Conservation (phyloP, 2,797 vertebrate species). For the Micrastur ruficollis region DNA sequence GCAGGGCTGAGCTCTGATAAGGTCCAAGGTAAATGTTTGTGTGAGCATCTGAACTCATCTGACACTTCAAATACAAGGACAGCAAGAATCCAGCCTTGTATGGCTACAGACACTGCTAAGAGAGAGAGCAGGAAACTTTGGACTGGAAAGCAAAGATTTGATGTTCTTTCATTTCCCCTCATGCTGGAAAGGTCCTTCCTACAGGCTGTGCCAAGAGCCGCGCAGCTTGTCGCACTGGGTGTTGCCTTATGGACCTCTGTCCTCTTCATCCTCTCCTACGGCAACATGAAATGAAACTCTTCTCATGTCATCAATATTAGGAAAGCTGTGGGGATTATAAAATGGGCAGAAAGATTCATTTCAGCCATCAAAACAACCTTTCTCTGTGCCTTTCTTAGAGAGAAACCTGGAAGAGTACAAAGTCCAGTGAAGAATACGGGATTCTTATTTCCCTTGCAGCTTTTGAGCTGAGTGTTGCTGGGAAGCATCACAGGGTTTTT, state of each 20-base stretch:
- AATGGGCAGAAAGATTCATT: neutral
- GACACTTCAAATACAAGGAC: neutral
- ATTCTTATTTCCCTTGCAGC: neutral
- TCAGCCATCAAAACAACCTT: neutral
- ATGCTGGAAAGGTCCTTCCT: neutral
- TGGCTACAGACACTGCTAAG: neutral
- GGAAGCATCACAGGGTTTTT: neutral
- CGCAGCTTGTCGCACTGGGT: rapidly evolving
- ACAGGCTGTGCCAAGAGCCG: no score
- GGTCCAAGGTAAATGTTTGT: neutral
- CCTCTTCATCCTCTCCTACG: neutral
- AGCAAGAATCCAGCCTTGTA: neutral
- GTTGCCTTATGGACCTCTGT: neutral
- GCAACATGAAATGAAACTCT: neutral
- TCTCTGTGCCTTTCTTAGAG: neutral
- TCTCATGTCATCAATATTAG: rapidly evolving
- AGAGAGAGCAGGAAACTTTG: neutral
- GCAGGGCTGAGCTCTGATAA: neutral
- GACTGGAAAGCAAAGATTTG: neutral
- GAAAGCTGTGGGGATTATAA: neutral
- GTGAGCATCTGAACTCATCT: neutral
- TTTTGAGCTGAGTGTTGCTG: neutral
- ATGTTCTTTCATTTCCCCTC: neutral
- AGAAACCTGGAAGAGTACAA: neutral
- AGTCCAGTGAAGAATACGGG: neutral